Evolutionary conservation across 2,113 vertebrate genomes (phyloP), one percentile per base, ranked within the genome.

Genomic region (Psittacula cyanocephala): DNA sequence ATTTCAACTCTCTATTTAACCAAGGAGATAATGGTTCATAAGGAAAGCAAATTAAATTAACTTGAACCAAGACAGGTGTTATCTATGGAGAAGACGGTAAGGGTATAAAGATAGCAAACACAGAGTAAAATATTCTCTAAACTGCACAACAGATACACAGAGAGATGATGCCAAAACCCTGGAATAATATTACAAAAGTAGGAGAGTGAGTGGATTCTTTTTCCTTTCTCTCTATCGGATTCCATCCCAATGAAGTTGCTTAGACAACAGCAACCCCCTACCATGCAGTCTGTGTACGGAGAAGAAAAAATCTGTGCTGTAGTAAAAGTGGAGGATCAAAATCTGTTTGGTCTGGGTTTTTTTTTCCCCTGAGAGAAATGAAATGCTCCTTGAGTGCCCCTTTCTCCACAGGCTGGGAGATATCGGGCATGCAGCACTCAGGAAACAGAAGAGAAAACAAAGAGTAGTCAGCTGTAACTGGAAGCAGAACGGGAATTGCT

Each of bases 231-330:
- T 93, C 69, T 81, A 29, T 72, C 80, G 65, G 75, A 94, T 95
- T 97, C 93, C 91, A 82, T 76, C 80, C 62, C 88, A 86, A 86
- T 71, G 72, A 82, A 93, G 83, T 89, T 91, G 91, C 95, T 95
- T 41, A 88, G 88, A 96, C 87, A 84, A 96, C 62, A 0, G 74
- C 68, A 74, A 46, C 46, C 77, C 70, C 79, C 81, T 71, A 44
- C 84, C 44, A 50, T 6, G 72, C 3, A 9, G 80, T 83, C 72
- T 60, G 63, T 15, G 46, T 24, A 71, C 0, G 0, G 55, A 80
- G 70, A 9, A 65, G 67, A 91, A 55, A n/a, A 86, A 96, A 82
- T 17, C n/a, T 6, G 3, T 6, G 43, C 25, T 49, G 62, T 46
- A 78, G 65, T 46, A 83, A 80, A 19, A 70, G 41, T 55, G 27